These are phyloP conservation scores for Sciaenops ocellatus DNA, from an alignment of 2,797 vertebrate genomes.

Conservation along the genomic window DNA sequence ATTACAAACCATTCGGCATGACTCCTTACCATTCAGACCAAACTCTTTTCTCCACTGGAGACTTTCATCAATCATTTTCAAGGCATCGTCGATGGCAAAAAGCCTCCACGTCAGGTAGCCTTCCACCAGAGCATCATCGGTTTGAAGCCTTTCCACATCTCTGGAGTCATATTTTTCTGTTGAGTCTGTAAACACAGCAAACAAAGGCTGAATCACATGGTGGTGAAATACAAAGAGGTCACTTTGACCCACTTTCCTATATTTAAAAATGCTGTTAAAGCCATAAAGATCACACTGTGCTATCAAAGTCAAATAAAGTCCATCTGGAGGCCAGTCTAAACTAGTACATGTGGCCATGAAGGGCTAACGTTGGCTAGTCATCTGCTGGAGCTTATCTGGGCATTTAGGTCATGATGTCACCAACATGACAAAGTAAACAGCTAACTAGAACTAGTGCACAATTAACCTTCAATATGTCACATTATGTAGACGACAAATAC, in stretches of 20 bases:
- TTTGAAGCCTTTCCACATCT: conserved; percentile 92
- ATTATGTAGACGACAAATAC: neutral
- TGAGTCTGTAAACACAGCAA: conserved; percentile 82
- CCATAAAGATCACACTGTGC: neutral
- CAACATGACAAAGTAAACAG: conserved; percentile 2
- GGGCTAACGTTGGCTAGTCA: conserved; percentile 44
- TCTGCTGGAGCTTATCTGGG: conserved; percentile 46
- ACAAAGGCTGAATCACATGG: conserved; percentile 40
- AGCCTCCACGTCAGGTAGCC: conserved; percentile 91
- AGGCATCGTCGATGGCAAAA: conserved; percentile 89
- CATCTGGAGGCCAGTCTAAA: conserved; percentile 1
- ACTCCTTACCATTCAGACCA: conserved; percentile 90
- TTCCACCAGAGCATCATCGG: conserved; percentile 90
- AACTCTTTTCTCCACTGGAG: conserved; percentile 96
- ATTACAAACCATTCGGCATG: neutral
- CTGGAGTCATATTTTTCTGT: conserved; percentile 93
- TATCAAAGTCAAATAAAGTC: neutral
- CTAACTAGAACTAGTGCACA: conserved; percentile 7
- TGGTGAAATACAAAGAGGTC: neutral
- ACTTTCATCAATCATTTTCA: conserved; percentile 99
- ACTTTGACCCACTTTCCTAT: conserved; percentile 15
- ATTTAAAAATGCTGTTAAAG: neutral
- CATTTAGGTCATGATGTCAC: conserved; percentile 51
- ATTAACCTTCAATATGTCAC: neutral
- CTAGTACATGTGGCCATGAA: neutral